phyloP scores from a whole-genome alignment of 2,113 vertebrate species.

The Bucco capensis region DNA sequence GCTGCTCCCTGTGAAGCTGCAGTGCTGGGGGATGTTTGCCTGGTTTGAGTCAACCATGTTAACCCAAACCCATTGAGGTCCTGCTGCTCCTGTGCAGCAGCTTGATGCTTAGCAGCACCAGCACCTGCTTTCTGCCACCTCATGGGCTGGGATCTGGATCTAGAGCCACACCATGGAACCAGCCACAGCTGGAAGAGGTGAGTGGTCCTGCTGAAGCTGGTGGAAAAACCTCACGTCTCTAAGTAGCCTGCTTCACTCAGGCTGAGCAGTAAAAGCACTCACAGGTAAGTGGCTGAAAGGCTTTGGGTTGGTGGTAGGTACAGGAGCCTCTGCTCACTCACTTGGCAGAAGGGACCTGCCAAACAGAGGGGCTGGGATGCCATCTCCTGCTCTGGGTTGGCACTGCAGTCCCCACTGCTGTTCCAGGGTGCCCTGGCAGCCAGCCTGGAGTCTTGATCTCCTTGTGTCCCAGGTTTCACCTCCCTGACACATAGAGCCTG shows the following conservation, averaged over 20 bases:
- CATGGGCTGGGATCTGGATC: accelerated
- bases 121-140: not conserved
- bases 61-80: not conserved
- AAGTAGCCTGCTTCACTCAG: not conserved
- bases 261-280: not conserved
- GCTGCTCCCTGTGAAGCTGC: not conserved
- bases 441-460: not conserved
- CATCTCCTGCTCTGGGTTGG: accelerated
- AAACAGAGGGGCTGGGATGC: too few relatives aligned
- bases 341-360: not conserved
- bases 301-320: not conserved
- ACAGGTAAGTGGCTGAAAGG: not conserved
- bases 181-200: not conserved
- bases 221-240: not conserved
- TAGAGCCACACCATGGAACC: accelerated
- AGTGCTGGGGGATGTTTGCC: not conserved
- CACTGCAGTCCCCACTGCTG: not conserved
- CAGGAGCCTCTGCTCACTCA: not conserved
- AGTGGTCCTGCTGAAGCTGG: not conserved
- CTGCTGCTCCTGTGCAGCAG: not conserved
- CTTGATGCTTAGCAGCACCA: not conserved
- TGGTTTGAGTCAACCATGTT: not conserved
- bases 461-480: not conserved
- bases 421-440: too few relatives aligned
- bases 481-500: accelerated